These are phyloP conservation scores for Eupleurogrammus muticus DNA, from an alignment of 2,797 vertebrate species.

Conservation along the genomic window DNA sequence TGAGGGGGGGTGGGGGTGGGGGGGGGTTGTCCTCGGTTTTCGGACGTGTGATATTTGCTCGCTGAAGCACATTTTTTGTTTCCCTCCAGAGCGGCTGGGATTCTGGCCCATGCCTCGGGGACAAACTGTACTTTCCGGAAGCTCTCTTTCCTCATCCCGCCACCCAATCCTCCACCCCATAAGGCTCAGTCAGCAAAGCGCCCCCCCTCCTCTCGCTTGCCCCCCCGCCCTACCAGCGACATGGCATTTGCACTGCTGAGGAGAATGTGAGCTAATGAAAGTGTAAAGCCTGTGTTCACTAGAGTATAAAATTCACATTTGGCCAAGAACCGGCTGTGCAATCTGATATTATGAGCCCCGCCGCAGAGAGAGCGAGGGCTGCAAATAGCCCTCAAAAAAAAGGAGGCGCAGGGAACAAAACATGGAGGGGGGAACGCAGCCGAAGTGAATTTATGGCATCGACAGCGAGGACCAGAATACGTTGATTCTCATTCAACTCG, in stretches of 20 bases:
- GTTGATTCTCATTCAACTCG: background rate
- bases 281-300: constrained; percentile 88
- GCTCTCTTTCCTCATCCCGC: constrained; percentile 48
- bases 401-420: constrained; percentile 40
- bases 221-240: constrained; percentile 73
- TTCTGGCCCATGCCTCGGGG: constrained; percentile 48
- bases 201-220: constrained; percentile 42
- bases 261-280: constrained; percentile 92
- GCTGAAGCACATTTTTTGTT: constrained; percentile 18
- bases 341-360: constrained; percentile 86
- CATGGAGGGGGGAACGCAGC: constrained; percentile 23
- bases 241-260: constrained; percentile 86
- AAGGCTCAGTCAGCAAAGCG: constrained; percentile 68
- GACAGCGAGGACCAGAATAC: constrained; percentile 5
- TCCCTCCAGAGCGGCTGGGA: constrained; percentile 19
- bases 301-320: constrained; percentile 91
- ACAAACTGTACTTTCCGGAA: constrained; percentile 67
- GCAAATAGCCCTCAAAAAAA: constrained; percentile 55
- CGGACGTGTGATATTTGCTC: constrained; percentile 28
- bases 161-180: constrained; percentile 60
- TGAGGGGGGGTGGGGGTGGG: no score
- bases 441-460: constrained; percentile 1
- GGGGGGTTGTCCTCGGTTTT: background rate
- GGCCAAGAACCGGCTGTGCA: constrained; percentile 84
- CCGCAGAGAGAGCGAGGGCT: constrained; percentile 58